Evolutionary conservation across 2,888 invertebrate genomes (phyloP).

Genomic region (Exocentrus adspersus): DNA sequence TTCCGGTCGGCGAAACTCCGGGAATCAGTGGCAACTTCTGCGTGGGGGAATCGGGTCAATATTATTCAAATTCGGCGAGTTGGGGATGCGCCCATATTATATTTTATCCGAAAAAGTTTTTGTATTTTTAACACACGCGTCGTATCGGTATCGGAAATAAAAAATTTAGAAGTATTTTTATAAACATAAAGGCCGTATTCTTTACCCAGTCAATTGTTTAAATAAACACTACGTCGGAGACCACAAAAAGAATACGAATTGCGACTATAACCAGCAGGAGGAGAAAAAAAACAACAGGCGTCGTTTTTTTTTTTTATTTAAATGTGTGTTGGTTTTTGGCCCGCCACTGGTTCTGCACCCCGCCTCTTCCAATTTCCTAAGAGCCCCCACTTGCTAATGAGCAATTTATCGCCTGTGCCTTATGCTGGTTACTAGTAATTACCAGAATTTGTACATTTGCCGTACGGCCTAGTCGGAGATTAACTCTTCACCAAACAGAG

Average conservation of each 20-base stretch:
- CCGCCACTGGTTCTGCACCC: conserved; percentile 3
- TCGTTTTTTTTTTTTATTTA: no score
- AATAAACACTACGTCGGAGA: no score
- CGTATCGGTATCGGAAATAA: no score
- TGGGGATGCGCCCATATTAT: no score
- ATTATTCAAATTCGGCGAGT: not conserved
- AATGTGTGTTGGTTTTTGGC: no score
- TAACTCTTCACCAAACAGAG: conserved; percentile 49
- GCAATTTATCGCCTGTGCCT: conserved; percentile 55
- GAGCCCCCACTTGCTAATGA: conserved; percentile 50
- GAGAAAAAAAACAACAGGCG: not conserved
- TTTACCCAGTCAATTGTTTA: no score
- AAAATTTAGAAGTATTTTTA: no score
- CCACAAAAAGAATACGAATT: no score
- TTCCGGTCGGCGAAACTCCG: conserved; percentile 16
- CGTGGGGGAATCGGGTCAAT: not conserved
- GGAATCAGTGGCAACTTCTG: not conserved
- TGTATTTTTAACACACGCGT: no score
- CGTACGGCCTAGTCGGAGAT: conserved; percentile 48
- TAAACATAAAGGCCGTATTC: no score
- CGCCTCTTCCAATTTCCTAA: conserved; percentile 12
- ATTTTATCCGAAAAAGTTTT: no score
- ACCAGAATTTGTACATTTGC: conserved; percentile 55
- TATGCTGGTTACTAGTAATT: conserved; percentile 55
- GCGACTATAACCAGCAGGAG: not conserved